These are phyloP conservation scores for Mormyrus hasselquistii DNA, from an alignment of 2,797 vertebrate genomes.

Conservation along the genomic window DNA sequence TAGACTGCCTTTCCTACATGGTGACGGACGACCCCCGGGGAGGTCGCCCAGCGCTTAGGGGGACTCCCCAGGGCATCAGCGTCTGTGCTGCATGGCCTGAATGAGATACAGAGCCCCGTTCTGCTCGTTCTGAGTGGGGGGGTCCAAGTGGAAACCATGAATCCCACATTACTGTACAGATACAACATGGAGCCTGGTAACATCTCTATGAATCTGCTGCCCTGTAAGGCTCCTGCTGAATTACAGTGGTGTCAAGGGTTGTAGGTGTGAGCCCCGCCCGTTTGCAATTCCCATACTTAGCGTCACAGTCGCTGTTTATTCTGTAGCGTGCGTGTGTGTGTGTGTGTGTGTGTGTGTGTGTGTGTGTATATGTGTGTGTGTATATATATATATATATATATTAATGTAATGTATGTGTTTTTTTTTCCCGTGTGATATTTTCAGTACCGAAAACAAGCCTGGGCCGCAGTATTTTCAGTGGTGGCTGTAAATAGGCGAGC, in stretches of 20 bases:
- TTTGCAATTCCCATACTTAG: neutral
- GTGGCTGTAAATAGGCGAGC: slow-evolving; percentile 7
- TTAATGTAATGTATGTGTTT: neutral
- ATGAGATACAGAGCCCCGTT: neutral
- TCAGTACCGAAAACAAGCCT: neutral
- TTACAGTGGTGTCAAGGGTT: neutral
- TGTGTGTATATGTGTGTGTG: too few relatives aligned
- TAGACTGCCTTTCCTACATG: neutral
- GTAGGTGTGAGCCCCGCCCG: neutral
- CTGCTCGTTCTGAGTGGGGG: neutral
- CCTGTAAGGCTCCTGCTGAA: neutral
- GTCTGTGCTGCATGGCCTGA: neutral
- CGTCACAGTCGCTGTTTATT: neutral
- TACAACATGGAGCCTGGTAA: neutral
- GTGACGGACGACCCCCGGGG: neutral
- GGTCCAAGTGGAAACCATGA: neutral
- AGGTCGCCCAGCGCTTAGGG: neutral
- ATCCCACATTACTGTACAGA: neutral
- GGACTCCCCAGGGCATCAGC: too few relatives aligned
- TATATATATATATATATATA: too few relatives aligned
- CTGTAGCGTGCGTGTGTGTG: neutral
- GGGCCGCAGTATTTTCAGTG: neutral
- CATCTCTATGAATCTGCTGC: neutral
- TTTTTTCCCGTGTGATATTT: slow-evolving; percentile 4
- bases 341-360: too few relatives aligned